A percentile compares a stretch with the other conserved stretches of the same genome.
Conservation (phyloP, 2,888 invertebrate species). For the Andrena praecox region DNA sequence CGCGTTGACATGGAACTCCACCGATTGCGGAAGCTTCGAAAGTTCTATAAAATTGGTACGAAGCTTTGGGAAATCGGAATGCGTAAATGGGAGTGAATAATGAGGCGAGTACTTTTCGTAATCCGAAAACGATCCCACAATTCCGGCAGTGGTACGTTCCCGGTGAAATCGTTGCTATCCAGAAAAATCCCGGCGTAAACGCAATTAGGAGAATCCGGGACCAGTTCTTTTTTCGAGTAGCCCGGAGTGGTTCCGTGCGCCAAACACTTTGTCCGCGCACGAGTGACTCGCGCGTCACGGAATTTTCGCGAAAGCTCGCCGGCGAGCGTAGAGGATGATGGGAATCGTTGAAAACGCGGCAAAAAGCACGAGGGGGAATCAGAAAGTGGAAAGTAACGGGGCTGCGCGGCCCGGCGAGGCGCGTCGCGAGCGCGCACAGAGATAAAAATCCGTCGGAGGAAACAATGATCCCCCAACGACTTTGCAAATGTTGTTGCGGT, state of each 20-base stretch:
- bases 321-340: not conserved
- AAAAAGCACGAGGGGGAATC: conserved; percentile 7
- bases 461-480: conserved; percentile 55
- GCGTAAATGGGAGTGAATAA: not conserved
- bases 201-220: conserved; percentile 47
- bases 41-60: not conserved
- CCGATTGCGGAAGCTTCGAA: not conserved
- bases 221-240: conserved; percentile 36
- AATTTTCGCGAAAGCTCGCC: conserved; percentile 35
- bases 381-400: conserved; percentile 28
- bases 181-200: not conserved
- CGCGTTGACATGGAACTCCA: no score
- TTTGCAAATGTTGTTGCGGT: conserved; percentile 59
- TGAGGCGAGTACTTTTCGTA: conserved; percentile 3
- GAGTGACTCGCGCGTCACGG: conserved; percentile 24
- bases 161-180: not conserved
- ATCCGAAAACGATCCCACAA: conserved; percentile 4
- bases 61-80: no score
- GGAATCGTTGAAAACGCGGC: conserved; percentile 8
- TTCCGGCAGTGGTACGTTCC: not conserved
- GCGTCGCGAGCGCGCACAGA: not conserved
- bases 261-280: conserved; percentile 34
- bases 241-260: conserved; percentile 20
- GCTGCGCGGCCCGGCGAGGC: not conserved
- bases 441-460: conserved; percentile 34